Evolutionary conservation across 2,888 invertebrate genomes (phyloP).

Genomic region (Eurytoma adleriae): DNA sequence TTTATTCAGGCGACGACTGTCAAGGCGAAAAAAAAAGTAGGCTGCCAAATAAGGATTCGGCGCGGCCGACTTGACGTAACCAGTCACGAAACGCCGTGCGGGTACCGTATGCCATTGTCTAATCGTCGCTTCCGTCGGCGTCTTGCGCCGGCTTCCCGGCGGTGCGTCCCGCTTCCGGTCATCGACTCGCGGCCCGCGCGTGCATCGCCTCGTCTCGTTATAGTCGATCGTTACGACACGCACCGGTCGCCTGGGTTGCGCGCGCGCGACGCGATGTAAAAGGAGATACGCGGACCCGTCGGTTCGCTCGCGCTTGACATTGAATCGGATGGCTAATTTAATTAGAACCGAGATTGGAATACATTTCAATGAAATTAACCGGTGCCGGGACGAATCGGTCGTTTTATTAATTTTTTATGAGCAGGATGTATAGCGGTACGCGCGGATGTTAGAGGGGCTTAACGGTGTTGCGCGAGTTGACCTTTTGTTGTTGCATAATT

Average conservation of each 20-base stretch:
- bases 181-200: constrained; percentile 45
- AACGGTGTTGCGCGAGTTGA: no score
- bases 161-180: constrained; percentile 46
- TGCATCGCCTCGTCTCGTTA: constrained; percentile 45
- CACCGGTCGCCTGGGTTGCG: constrained; percentile 9
- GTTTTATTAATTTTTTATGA: no score
- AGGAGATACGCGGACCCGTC: background rate
- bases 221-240: constrained; percentile 44
- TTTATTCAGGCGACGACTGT: constrained; percentile 14
- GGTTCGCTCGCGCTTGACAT: constrained; percentile 6
- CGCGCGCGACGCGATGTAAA: background rate
- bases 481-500: no score
- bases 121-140: constrained; percentile 47
- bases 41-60: constrained; percentile 36
- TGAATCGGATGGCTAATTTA: constrained; percentile 8
- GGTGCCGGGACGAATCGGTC: no score
- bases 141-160: background rate
- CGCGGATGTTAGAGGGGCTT: no score
- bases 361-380: no score
- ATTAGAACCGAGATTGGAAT: background rate
- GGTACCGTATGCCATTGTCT: constrained; percentile 57
- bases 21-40: constrained; percentile 29
- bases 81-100: constrained; percentile 50
- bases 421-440: no score
- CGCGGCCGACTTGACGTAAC: constrained; percentile 42